Base-by-base conservation (phyloP, 2,113 vertebrate species). In the Echinops telfairi region DNA sequence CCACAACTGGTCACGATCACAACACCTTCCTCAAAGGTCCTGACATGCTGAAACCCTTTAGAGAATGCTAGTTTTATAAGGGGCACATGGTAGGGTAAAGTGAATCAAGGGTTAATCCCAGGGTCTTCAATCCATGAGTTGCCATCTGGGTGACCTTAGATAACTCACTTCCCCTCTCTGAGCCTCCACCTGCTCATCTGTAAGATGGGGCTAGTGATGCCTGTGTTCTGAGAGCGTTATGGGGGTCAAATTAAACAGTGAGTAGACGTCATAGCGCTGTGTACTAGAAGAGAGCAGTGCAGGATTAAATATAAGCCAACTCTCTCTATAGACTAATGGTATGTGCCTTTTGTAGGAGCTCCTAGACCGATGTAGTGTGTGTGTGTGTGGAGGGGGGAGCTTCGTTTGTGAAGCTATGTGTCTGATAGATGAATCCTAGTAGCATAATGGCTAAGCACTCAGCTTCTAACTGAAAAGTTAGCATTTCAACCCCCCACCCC, bases 251-350 rank as follows among this genome's bases (percentile, higher is more conserved):
- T 22, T 19, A 71, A 53, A 43, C 29, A 6, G 40, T 33, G 57
- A 64, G 15, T 5, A 15, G 40, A 15, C 12, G 62, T 12, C 25
- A 2, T 0, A 0, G 58, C 29, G 31, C 17, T 11, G 22, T 20
- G 5, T 17, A 5, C 22, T 0, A 6, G 16, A 31, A 6, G 23
- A 14, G 3, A 64, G 1, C 53, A 60, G 29, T 10, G 9, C 2
- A 2, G 15, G 6, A 36, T 19, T n/a, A 53, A 38, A 23, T 22
- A 4, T 27, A 4, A 29, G 11, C 36, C 15, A 17, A 75, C 12
- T 3, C 0, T 6, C 9, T 3, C 0, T 22, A 0, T 33, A n/a
- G n/a, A 40, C 25, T 4, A 10, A 9, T 1, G 7, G 19, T 2
- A 11, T 60, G 43, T 73, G 3, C 0, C 0, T 31, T 33, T 58